Conservation (phyloP, 1,140 invertebrate species). For the Sycophaga agraensis region DNA sequence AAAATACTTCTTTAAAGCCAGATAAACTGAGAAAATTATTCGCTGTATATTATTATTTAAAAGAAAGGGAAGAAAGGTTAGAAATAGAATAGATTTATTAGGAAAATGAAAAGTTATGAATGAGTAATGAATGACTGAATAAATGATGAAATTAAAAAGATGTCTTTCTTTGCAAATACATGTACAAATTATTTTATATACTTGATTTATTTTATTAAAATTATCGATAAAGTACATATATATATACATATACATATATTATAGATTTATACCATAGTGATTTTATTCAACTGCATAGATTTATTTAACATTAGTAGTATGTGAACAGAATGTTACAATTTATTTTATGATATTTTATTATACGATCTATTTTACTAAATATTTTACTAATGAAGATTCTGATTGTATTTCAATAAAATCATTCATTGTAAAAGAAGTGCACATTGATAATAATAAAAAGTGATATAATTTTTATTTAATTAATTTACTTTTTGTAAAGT, state of each 20-base stretch:
- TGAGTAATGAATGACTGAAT: neutral
- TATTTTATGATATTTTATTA: too few relatives aligned
- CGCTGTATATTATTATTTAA: conserved; percentile 25
- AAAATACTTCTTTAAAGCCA: conserved; percentile 19
- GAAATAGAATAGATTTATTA: neutral
- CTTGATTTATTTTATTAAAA: too few relatives aligned
- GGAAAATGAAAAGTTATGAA: neutral
- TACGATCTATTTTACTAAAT: too few relatives aligned
- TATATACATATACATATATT: too few relatives aligned
- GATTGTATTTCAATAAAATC: neutral
- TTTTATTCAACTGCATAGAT: too few relatives aligned
- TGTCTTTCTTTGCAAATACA: neutral
- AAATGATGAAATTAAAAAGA: neutral
- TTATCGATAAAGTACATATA: too few relatives aligned
- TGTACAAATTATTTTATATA: conserved; percentile 10
- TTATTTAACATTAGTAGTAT: too few relatives aligned
- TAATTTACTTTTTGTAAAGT: too few relatives aligned
- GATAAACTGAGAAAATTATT: conserved; percentile 22
- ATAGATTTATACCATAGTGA: too few relatives aligned
- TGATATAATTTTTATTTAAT: neutral
- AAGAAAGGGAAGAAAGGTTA: conserved; percentile 21
- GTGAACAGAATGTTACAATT: too few relatives aligned
- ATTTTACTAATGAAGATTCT: too few relatives aligned
- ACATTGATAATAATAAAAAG: neutral
- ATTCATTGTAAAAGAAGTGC: neutral